phyloP scores from a whole-genome alignment of 2,888 invertebrate genomes.

The Mantis religiosa region DNA sequence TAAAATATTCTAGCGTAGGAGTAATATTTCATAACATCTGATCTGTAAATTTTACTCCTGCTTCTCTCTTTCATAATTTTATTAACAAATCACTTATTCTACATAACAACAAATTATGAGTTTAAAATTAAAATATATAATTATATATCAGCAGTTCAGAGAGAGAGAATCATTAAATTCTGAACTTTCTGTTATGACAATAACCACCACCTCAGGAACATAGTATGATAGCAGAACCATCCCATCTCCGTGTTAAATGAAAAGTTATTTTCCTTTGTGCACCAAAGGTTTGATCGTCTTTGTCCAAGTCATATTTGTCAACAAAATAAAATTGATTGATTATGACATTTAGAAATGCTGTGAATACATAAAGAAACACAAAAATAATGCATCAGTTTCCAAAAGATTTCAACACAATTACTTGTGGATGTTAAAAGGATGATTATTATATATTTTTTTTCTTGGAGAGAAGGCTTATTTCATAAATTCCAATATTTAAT shows the following conservation, averaged over 20 bases:
- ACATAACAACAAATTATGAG: not conserved
- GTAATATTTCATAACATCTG: not conserved
- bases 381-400: no score
- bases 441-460: no score
- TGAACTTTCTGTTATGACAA: not conserved
- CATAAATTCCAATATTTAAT: no score
- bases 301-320: not conserved
- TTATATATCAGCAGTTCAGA: not conserved
- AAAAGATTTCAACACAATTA: no score
- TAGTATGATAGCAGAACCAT: not conserved
- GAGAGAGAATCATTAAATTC: not conserved
- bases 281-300: not conserved
- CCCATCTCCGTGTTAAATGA: not conserved
- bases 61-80: not conserved
- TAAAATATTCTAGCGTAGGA: not conserved
- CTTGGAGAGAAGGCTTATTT: no score
- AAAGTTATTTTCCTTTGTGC: not conserved
- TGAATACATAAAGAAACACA: no score
- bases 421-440: no score
- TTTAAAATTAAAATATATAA: not conserved
- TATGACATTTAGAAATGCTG: no score
- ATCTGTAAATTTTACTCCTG: not conserved
- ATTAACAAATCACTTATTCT: not conserved
- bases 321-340: not conserved
- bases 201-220: not conserved